These are phyloP conservation scores for Cichladusa arquata DNA, from an alignment of 2,113 vertebrate genomes.

Conservation along the genomic window DNA sequence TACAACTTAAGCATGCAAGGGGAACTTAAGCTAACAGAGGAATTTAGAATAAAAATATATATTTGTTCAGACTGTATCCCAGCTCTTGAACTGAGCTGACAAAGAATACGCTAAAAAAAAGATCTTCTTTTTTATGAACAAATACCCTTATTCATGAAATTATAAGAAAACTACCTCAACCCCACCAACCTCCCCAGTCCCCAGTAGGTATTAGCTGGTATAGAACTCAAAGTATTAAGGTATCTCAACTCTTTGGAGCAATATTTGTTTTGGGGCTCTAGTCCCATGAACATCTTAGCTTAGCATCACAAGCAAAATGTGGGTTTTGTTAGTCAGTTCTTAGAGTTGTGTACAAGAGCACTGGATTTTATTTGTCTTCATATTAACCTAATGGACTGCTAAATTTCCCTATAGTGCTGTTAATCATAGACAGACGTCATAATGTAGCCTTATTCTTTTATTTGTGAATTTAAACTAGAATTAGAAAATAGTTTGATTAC, in stretches of 20 bases:
- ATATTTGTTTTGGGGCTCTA: neutral
- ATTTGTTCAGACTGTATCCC: neutral
- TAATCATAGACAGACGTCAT: neutral
- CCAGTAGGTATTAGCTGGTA: neutral
- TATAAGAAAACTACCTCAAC: neutral
- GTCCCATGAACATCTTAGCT: neutral
- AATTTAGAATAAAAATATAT: neutral
- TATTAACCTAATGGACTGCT: neutral
- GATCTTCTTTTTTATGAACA: neutral
- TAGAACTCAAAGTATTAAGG: neutral
- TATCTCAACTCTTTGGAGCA: rapidly evolving
- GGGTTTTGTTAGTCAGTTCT: neutral
- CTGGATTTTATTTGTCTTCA: neutral
- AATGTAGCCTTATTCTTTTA: neutral
- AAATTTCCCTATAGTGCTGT: neutral
- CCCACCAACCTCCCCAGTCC: neutral
- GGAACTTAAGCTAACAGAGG: neutral
- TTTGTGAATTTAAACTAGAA: neutral
- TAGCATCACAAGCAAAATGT: neutral
- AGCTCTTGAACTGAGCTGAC: neutral
- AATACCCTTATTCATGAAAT: neutral
- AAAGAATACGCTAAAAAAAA: neutral
- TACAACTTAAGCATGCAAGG: neutral
- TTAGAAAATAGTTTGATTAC: neutral
- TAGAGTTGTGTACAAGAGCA: neutral